phyloP scores from a whole-genome alignment of 2,888 invertebrate genomes.

The Cryptocephalus primarius region DNA sequence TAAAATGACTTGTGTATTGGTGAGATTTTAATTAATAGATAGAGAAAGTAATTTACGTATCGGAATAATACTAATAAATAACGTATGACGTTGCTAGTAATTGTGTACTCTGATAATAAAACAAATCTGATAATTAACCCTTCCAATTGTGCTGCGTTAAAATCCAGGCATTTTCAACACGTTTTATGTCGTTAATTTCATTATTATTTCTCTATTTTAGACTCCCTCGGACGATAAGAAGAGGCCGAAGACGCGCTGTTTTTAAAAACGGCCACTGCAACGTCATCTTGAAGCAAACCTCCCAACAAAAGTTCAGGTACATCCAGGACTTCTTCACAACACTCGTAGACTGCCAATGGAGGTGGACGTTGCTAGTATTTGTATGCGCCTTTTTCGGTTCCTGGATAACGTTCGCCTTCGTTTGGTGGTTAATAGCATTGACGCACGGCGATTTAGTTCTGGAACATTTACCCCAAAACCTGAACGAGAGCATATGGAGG shows the following conservation, averaged over 20 bases:
- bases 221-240: slow-evolving; percentile 32
- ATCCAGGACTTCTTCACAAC: slow-evolving; percentile 83
- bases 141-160: too few species aligned
- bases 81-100: too few species aligned
- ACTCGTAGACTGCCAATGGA: slow-evolving; percentile 86
- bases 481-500: slow-evolving; percentile 43
- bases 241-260: slow-evolving; percentile 71
- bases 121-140: too few species aligned
- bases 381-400: slow-evolving; percentile 80
- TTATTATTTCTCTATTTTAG: too few species aligned
- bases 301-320: slow-evolving; percentile 64
- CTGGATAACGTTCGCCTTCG: slow-evolving; percentile 52
- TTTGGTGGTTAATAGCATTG: slow-evolving; percentile 92
- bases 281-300: slow-evolving; percentile 77
- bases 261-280: slow-evolving; percentile 95
- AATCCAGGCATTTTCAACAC: too few species aligned
- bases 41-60: too few species aligned
- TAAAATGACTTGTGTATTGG: too few species aligned
- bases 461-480: slow-evolving; percentile 40
- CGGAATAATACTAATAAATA: too few species aligned
- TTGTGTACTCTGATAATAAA: too few species aligned
- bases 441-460: slow-evolving; percentile 81
- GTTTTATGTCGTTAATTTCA: too few species aligned
- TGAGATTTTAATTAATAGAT: too few species aligned
- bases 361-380: slow-evolving; percentile 86